These are phyloP conservation scores for Microcebus ravelobensis DNA, from an alignment of 2,113 vertebrate species.

Conservation along the genomic window DNA sequence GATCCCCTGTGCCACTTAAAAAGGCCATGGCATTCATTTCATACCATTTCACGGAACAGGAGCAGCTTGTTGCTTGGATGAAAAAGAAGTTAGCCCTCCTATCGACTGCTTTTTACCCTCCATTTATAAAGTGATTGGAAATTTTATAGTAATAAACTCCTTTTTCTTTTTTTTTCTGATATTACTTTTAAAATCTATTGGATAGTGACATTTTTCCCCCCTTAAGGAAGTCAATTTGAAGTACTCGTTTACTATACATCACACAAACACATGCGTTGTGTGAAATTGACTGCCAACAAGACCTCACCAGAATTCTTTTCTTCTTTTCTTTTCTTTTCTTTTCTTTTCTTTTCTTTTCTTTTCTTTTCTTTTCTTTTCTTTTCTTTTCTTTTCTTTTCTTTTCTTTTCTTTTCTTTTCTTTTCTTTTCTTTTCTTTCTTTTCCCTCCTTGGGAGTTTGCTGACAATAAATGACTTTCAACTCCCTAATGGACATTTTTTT, in stretches of 20 bases:
- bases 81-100: constrained; percentile 69
- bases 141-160: constrained; percentile 68
- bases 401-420: too few species aligned
- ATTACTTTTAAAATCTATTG: constrained; percentile 51
- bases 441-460: neutral
- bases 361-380: too few species aligned
- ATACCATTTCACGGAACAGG: constrained; percentile 79
- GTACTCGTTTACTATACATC: neutral
- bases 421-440: too few species aligned
- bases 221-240: constrained; percentile 36
- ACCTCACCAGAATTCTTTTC: neutral
- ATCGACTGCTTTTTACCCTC: constrained; percentile 37
- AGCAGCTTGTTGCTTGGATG: constrained; percentile 75
- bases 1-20: constrained; percentile 68
- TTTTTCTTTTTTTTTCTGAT: neutral
- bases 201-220: neutral
- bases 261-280: neutral
- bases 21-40: constrained; percentile 77
- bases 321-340: neutral
- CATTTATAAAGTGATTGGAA: constrained; percentile 63
- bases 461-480: neutral
- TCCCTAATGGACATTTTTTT: neutral
- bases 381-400: neutral
- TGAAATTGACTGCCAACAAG: constrained; percentile 36
- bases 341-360: too few species aligned